Evolutionary conservation across 53 echinoderm and acorn worm species (phyloP).

Genomic region (Holothuria scabra): DNA sequence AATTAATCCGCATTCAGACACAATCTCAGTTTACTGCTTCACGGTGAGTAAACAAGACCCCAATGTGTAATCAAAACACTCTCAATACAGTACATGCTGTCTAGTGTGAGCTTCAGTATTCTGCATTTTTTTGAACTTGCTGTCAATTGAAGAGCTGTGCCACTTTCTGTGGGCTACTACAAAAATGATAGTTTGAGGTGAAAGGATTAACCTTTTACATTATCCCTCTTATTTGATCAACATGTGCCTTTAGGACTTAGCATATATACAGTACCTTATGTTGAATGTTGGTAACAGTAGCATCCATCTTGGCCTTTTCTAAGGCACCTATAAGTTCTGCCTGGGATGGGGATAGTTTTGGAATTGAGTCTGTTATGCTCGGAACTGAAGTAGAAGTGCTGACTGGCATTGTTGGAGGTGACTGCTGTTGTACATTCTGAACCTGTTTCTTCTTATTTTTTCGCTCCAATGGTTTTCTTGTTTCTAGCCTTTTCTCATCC

Average conservation of each 20-base stretch:
- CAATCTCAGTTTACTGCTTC: no score
- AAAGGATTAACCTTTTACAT: neutral
- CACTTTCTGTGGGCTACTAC: no score
- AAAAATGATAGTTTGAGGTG: no score
- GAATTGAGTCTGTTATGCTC: constrained; percentile 36
- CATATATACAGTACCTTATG: constrained; percentile 89
- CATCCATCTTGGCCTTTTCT: constrained; percentile 81
- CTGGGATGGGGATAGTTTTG: constrained; percentile 81
- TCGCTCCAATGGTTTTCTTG: constrained; percentile 92
- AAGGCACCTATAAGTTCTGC: constrained; percentile 83
- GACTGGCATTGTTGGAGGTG: constrained; percentile 43
- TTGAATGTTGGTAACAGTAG: constrained; percentile 64
- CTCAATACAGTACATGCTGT: no score
- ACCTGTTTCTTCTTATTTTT: constrained; percentile 97
- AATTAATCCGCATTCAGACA: no score
- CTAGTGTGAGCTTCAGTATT: no score
- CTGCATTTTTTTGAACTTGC: no score
- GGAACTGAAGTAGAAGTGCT: constrained; percentile 51
- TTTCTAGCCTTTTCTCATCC: constrained; percentile 98
- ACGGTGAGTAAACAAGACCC: no score
- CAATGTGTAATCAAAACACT: no score
- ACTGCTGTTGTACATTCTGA: constrained; percentile 39
- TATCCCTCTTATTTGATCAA: neutral
- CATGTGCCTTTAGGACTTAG: neutral
- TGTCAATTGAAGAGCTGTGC: no score